Percentiles rank a stretch among this genome's conserved stretches.
Conservation (phyloP, 2,113 vertebrate genomes). For the Peromyscus maniculatus region DNA sequence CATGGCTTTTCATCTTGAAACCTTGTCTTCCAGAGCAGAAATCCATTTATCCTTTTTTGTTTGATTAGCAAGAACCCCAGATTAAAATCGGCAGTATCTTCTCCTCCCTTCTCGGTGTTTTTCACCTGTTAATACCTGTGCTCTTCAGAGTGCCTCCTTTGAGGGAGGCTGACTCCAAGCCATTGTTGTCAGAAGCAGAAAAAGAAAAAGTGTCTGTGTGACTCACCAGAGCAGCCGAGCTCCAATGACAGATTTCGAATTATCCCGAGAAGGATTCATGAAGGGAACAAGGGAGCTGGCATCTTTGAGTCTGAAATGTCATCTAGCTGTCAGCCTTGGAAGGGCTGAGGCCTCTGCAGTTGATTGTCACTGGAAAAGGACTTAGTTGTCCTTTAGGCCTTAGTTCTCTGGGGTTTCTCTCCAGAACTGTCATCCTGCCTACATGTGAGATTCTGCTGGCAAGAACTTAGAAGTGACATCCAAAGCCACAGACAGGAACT, state of each 20-base stretch:
- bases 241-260: slow-evolving; percentile 53
- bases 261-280: slow-evolving; percentile 28
- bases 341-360: background rate
- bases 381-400: background rate
- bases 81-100: background rate
- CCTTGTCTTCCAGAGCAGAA: background rate
- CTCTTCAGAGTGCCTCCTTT: background rate
- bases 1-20: background rate
- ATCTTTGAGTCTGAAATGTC: slow-evolving; percentile 50
- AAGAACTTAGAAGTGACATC: background rate
- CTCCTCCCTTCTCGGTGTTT: background rate
- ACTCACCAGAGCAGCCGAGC: slow-evolving; percentile 41
- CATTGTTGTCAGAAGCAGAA: slow-evolving; percentile 10
- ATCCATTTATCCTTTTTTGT: background rate
- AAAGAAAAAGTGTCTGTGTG: slow-evolving; percentile 32
- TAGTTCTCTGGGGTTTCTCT: background rate
- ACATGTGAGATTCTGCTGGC: accelerated
- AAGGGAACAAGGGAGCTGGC: background rate
- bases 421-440: background rate
- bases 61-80: background rate
- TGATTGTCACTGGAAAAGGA: background rate
- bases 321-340: background rate
- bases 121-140: background rate
- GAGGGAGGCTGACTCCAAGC: slow-evolving; percentile 4
- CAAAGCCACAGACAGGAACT: background rate